A percentile compares a stretch with the other conserved stretches of the same genome.
phyloP scores from a whole-genome alignment of 2,113 vertebrate species.

The Oryctolagus cuniculus region DNA sequence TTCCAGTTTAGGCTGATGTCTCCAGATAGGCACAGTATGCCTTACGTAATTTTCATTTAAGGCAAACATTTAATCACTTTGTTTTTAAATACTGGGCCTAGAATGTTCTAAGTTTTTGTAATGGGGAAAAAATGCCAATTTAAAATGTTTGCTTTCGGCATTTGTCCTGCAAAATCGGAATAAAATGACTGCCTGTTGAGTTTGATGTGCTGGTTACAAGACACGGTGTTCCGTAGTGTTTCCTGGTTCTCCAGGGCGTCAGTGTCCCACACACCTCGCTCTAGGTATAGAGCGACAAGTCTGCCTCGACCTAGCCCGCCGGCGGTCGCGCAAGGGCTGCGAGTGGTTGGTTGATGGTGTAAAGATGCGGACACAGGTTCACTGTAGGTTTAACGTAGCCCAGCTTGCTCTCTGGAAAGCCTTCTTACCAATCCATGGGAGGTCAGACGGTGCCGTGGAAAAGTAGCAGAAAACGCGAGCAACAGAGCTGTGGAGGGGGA shows the following conservation, averaged over 20 bases:
- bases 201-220: background rate
- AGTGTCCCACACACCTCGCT: background rate
- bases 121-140: background rate
- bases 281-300: background rate
- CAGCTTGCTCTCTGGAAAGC: background rate
- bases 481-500: background rate
- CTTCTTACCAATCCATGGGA: background rate
- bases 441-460: background rate
- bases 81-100: conserved; percentile 1
- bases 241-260: background rate
- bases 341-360: conserved; percentile 11
- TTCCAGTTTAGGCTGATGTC: background rate
- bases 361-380: conserved; percentile 23
- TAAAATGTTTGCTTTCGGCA: conserved; percentile 34
- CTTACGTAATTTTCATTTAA: conserved; percentile 25
- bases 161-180: conserved; percentile 19
- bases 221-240: background rate
- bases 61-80: background rate
- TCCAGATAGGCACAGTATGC: background rate
- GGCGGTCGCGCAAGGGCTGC: background rate
- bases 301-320: background rate
- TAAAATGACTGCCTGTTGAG: background rate
- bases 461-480: background rate
- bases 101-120: conserved; percentile 16
- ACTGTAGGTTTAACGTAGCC: background rate